A percentile compares a stretch with the other conserved stretches of the same genome.
Conservation (phyloP, 92 coral and sea anemone genomes). For the Paragorgia papillata region DNA sequence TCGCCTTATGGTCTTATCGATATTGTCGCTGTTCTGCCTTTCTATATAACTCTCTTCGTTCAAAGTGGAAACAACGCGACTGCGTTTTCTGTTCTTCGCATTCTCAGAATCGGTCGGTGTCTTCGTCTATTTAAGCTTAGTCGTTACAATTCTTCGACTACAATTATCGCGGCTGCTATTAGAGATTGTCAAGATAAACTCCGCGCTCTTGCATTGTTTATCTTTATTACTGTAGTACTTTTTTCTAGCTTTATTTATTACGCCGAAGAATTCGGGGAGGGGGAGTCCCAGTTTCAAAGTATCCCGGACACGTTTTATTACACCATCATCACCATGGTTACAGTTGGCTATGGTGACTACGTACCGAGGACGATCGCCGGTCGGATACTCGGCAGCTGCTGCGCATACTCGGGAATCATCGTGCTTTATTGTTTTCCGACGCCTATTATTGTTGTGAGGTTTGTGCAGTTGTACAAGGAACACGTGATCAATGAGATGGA, state of each 20-base stretch:
- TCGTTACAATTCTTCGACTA: slow-evolving; percentile 76
- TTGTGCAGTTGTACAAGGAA: slow-evolving; percentile 74
- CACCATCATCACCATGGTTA: slow-evolving; percentile 90
- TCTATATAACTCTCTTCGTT: slow-evolving; percentile 59
- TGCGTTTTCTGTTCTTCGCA: slow-evolving; percentile 71
- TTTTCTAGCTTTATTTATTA: slow-evolving; percentile 76
- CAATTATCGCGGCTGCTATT: slow-evolving; percentile 75
- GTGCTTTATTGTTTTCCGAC: slow-evolving; percentile 89
- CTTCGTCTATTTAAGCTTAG: slow-evolving; percentile 79
- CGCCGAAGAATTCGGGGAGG: slow-evolving; percentile 63
- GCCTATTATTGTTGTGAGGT: slow-evolving; percentile 83
- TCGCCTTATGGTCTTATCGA: slow-evolving; percentile 78
- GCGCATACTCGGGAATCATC: slow-evolving; percentile 86
- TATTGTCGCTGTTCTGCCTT: slow-evolving; percentile 76
- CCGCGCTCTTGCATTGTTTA: slow-evolving; percentile 55
- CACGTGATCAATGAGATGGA: slow-evolving; percentile 58
- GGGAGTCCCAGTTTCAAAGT: slow-evolving; percentile 67
- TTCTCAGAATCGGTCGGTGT: slow-evolving; percentile 79
- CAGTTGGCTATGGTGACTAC: slow-evolving; percentile 93
- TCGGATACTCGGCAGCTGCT: slow-evolving; percentile 71
- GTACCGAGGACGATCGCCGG: slow-evolving; percentile 76
- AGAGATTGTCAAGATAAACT: slow-evolving; percentile 78
- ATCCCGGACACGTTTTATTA: slow-evolving; percentile 88
- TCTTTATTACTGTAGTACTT: slow-evolving; percentile 67
- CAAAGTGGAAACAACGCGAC: slow-evolving; percentile 61